Conservation (phyloP, 2,113 vertebrate genomes). For the Gnathonemus longibarbis region DNA sequence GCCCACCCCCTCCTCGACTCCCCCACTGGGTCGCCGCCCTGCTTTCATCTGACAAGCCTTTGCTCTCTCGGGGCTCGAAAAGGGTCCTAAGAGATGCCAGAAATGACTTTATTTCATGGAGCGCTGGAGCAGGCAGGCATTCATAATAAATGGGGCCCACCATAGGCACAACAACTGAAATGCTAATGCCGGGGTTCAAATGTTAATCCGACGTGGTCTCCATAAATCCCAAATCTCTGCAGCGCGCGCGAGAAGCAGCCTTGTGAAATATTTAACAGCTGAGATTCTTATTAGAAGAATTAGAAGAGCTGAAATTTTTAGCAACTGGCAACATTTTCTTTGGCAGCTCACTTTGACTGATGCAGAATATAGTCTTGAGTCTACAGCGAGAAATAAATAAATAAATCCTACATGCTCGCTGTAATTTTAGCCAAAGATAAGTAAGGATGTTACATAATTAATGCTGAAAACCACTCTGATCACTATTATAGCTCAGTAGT, state of each 20-base stretch:
- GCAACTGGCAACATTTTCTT: background rate
- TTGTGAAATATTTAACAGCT: background rate
- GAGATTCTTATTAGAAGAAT: background rate
- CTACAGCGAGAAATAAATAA: background rate
- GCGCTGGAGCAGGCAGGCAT: background rate
- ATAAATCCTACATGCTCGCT: background rate
- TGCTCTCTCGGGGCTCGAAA: background rate
- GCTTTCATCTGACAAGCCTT: conserved; percentile 3
- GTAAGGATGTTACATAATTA: background rate
- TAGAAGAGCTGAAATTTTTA: conserved; percentile 3
- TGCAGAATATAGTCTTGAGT: background rate
- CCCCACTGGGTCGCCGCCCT: background rate
- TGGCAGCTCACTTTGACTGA: background rate
- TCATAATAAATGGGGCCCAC: background rate
- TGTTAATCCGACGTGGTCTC: conserved; percentile 4
- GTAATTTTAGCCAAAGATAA: background rate
- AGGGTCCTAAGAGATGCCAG: background rate
- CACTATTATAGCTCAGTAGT: background rate
- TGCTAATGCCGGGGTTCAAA: background rate
- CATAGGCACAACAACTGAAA: background rate
- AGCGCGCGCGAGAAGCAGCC: background rate
- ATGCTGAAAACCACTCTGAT: background rate
- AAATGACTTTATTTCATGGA: background rate
- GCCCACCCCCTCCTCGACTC: background rate
- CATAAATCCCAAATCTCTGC: background rate